Evolutionary conservation across 2,113 vertebrate species (phyloP).

Genomic region (Eurystomus gularis): DNA sequence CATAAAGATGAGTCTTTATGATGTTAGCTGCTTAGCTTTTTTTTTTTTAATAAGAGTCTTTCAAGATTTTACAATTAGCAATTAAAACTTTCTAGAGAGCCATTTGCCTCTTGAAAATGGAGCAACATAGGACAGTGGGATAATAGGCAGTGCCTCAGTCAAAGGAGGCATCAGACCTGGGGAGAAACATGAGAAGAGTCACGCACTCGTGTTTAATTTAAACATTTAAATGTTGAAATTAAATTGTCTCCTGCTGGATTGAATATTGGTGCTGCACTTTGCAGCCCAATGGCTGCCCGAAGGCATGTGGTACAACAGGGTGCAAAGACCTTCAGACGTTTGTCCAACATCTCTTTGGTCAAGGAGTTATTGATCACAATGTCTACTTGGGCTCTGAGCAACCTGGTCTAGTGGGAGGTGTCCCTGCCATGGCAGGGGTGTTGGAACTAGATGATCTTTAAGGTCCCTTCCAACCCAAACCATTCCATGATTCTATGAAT

Average conservation of each 20-base stretch:
- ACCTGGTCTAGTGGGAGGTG: too few relatives aligned
- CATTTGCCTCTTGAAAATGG: not conserved
- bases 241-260: not conserved
- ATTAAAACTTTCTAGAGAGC: not conserved
- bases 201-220: too few relatives aligned
- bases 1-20: not conserved
- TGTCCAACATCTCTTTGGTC: not conserved
- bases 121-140: not conserved
- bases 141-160: not conserved
- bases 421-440: too few relatives aligned
- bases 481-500: too few relatives aligned
- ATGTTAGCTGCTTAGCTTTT: not conserved
- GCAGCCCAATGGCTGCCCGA: not conserved
- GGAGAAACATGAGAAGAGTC: not conserved
- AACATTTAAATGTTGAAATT: not conserved
- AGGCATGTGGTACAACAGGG: rapidly evolving
- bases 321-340: not conserved
- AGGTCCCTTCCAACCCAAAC: too few relatives aligned
- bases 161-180: not conserved
- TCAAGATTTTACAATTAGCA: not conserved
- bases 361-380: not conserved
- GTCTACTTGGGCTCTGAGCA: too few relatives aligned
- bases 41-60: not conserved
- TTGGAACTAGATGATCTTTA: too few relatives aligned
- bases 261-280: not conserved